Evolutionary conservation across 1,140 invertebrate genomes (phyloP), one percentile per base, ranked within the genome.

Genomic region (Bombus confusus): DNA sequence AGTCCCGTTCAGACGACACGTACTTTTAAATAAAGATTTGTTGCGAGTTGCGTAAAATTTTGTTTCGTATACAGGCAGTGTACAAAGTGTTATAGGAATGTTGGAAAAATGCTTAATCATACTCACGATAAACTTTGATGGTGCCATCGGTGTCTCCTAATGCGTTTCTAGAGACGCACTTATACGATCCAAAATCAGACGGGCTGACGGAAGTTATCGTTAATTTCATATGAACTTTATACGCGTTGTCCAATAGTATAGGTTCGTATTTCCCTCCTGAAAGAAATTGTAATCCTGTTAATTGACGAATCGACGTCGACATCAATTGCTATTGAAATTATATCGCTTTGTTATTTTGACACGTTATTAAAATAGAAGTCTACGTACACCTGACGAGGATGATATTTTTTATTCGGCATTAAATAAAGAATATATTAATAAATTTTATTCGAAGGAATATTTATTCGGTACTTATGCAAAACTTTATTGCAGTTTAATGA

Each of bases 131-230:
- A 69, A 99, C 95, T 94, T 98, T 97, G 90, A 99, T 98, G 62
- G 96, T 97, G 87, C 98, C 98, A 94, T 98, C 97, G 18, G 98
- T 98, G 90, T 97, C 97, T 18, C 98, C 98, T 15, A 99, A 95
- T 8, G 97, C 97, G 94, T 99, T 99, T 92, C 98, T 98, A 10
- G 98, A 98, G 80, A 98, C 97, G 94, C 98, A 99, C 92, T 97
- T 97, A 92, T 98, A 98, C 13, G 96, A 96, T 47, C 97, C 97
- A 91, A 97, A 98, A 93, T 98, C 98, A 6, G 95, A 93, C 78
- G 94, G 92, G 0, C 95, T 96, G 34, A 98, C 96, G 62, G 96
- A 96, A 92, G 96, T 96, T 91, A 98, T 97, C 37, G 97, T 97
- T 22, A 98, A 95, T 88, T 97, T 97, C 96, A 98, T 97, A 76